Base-by-base conservation (phyloP, 2,797 vertebrate species). In the Phataginus tricuspis region DNA sequence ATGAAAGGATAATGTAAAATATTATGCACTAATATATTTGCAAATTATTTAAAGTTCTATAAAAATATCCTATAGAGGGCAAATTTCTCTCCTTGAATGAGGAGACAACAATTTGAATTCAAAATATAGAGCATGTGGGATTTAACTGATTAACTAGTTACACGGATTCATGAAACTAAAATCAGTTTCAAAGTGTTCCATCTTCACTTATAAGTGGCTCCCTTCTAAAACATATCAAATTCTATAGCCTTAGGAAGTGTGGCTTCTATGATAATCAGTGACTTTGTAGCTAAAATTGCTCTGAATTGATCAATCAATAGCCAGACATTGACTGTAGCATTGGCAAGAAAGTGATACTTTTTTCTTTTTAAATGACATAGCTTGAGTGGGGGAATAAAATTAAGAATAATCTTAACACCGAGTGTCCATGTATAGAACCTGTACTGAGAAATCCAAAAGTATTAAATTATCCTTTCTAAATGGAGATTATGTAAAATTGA, bases 241-340 rank as follows among this genome's bases (percentile, higher is more conserved):
- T 75, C 80, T 45, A 14, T 9, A 83, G 31, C 21, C 23, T 27
- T 63, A 71, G 39, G 15, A 92, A 61, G 18, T 77, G 0, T 31
- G 45, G 53, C 34, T 88, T 80, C 51, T 78, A 57, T 66, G 25
- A 12, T 27, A 45, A 51, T 37, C 5, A 75, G 37, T 71, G 49
- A 55, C 61, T 94, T 94, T 94, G 25, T 90, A 89, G 27, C 12
- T 95, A 86, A 96, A 75, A 75, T 49, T 78, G 34, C 19, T 90
- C 27, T 89, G 69, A 91, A 51, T 90, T 79, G 83, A 83, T 72
- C 39, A 72, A 21, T 68, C 19, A 31, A 37, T 71, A 77, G 57
- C 55, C 61, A 96, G 59, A 83, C 8, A 19, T 29, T 29, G 31
- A 85, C 39, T 66, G 13, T 13, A 86, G 10, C 49, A 77, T 84